Conservation (phyloP, 2,113 vertebrate species). For the Thermophis baileyi region DNA sequence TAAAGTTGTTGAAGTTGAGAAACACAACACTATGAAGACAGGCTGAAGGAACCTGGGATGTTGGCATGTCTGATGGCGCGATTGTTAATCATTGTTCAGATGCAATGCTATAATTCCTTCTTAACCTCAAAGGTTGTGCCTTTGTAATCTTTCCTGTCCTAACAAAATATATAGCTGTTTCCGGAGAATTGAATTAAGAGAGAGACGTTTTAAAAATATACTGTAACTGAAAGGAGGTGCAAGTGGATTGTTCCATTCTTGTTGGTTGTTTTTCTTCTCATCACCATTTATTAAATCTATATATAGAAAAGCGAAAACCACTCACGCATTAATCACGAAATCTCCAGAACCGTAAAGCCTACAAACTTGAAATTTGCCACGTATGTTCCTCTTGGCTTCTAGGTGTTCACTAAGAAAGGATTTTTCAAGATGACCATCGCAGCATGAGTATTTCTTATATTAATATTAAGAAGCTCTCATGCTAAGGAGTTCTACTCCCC, state of each 20-base stretch:
- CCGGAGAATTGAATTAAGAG: not conserved
- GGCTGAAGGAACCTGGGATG: not conserved
- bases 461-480: no score
- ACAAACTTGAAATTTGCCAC: no score
- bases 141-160: not conserved
- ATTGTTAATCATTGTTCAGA: not conserved
- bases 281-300: not conserved
- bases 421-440: no score
- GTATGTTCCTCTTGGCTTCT: no score
- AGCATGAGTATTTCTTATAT: no score
- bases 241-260: not conserved
- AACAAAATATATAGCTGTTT: not conserved
- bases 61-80: not conserved
- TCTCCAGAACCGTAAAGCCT: no score
- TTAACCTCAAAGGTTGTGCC: not conserved
- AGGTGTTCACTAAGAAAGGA: no score
- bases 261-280: not conserved
- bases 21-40: no score
- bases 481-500: no score
- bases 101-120: not conserved
- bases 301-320: no score
- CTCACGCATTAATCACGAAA: no score
- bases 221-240: not conserved
- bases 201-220: not conserved
- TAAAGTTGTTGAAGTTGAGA: no score